Conservation (phyloP, 1,140 invertebrate species). For the Zaprionus vittiger region DNA sequence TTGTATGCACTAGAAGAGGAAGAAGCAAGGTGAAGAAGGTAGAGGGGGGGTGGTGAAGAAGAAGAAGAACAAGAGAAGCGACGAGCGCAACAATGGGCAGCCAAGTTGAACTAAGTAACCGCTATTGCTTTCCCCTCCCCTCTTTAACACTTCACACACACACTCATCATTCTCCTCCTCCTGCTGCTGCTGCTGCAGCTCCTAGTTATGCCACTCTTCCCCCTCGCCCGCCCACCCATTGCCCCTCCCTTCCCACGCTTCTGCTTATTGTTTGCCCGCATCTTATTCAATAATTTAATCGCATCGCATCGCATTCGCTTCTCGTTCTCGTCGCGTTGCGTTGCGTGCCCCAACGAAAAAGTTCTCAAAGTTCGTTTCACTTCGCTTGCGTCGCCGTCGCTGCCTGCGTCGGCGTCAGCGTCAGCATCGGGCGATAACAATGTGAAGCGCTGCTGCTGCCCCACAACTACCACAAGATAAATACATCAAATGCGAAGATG, state of each 20-base stretch:
- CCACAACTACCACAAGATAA: conserved; percentile 35
- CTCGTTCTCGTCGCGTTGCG: background rate
- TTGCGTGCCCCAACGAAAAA: conserved; percentile 37
- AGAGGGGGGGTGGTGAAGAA: background rate
- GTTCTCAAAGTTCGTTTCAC: conserved; percentile 71
- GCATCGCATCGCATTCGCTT: conserved; percentile 9
- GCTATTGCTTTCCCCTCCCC: conserved; percentile 13
- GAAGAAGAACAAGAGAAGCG: conserved; percentile 40
- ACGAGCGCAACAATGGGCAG: conserved; percentile 56
- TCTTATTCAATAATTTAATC: conserved; percentile 54
- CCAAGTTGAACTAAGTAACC: conserved; percentile 70
- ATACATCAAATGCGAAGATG: conserved; percentile 38
- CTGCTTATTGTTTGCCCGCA: conserved; percentile 35
- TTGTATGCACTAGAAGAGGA: conserved; percentile 49
- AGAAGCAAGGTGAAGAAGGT: conserved; percentile 19
- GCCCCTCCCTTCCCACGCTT: background rate
- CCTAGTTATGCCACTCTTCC: background rate
- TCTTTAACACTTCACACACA: conserved; percentile 1
- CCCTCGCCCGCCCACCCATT: background rate
- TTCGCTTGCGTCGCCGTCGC: conserved; percentile 24
- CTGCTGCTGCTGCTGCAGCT: background rate
- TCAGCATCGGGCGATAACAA: conserved; percentile 61
- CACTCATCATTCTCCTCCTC: background rate
- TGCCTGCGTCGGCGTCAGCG: conserved; percentile 10
- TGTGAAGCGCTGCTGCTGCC: conserved; percentile 34